Conservation (phyloP, 1,140 invertebrate genomes). For the Pogonomyrmex californicus region DNA sequence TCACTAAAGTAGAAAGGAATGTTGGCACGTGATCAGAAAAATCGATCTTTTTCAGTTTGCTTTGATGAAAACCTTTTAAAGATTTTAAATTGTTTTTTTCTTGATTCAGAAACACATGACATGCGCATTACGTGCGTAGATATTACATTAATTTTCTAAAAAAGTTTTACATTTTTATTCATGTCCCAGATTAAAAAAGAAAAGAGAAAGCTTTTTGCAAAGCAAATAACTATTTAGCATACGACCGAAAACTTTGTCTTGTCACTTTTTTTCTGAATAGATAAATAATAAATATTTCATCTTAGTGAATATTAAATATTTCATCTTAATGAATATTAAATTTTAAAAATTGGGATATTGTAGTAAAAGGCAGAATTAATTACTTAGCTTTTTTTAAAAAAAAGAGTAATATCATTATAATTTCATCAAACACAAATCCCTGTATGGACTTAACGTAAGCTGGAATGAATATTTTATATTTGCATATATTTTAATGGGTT, state of each 20-base stretch:
- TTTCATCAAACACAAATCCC: neutral
- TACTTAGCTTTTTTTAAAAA: neutral
- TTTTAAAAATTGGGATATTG: neutral
- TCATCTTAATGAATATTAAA: conserved; percentile 3
- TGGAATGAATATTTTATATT: neutral
- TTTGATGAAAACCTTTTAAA: neutral
- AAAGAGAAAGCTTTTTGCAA: neutral
- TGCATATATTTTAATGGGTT: neutral
- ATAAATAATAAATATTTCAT: conserved; percentile 2
- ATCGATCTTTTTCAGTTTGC: neutral
- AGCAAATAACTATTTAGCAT: neutral
- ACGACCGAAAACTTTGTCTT: neutral
- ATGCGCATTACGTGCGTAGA: neutral
- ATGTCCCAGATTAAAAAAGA: neutral
- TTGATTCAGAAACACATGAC: neutral
- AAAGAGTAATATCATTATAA: neutral
- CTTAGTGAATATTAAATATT: neutral
- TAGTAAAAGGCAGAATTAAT: neutral
- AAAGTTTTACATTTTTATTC: neutral
- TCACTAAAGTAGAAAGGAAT: neutral
- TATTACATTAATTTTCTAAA: neutral
- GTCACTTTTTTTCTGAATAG: neutral
- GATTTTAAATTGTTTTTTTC: conserved; percentile 17
- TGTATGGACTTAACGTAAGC: neutral
- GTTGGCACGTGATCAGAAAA: conserved; percentile 8